Evolutionary conservation across 2,888 invertebrate species (phyloP), one percentile per base, ranked within the genome.

Genomic region (Macrophya annulata): DNA sequence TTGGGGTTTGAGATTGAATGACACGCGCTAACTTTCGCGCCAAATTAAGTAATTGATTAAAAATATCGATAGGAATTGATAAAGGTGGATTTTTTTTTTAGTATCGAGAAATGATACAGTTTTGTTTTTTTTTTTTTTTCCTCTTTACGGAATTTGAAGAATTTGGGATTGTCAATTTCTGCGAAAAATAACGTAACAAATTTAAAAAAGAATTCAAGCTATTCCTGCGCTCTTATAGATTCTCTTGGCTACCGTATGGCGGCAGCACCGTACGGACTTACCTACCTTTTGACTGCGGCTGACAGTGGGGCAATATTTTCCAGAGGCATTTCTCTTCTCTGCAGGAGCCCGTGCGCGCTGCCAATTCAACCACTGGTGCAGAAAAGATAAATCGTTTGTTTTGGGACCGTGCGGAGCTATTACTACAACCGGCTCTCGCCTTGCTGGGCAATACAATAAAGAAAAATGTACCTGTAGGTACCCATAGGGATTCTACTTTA

Each of bases 371-470:
- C 91, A 90, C 87, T 89, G 89, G 90, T 89, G 90, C 89, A 90
- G 90, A 91, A 91, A 92, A 91, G 91, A 92, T 90, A 91, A 91
- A 93, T 92, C 89, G 91, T 88, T 92, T 92, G 91, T 92, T 92
- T 92, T 90, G 89, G 90, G 89, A 89, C 87, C 88, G 89, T 88
- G 37, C 31, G 31, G 72, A 74, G 82, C 48, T 71, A 72, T 83
- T 85, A 85, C 82, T 25, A 25, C 55, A 40, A 48, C 71, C 71
- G 72, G 55, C 55, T 83, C 40, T 81, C 71, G 37, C 72, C 65
- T 71, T 55, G 31, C 79, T 45, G n/a, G 84, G 84, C 77, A 62
- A 48, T 79, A 77, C 77, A 43, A 77, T 72, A 37, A 79, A 85
- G 84, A 85, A 79, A 79, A 79, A 85, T 43, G 15, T 79, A 59